A percentile compares a stretch with the other conserved stretches of the same genome.
phyloP scores from a whole-genome alignment of 2,888 invertebrate genomes.

The Acanthosepion esculentum region DNA sequence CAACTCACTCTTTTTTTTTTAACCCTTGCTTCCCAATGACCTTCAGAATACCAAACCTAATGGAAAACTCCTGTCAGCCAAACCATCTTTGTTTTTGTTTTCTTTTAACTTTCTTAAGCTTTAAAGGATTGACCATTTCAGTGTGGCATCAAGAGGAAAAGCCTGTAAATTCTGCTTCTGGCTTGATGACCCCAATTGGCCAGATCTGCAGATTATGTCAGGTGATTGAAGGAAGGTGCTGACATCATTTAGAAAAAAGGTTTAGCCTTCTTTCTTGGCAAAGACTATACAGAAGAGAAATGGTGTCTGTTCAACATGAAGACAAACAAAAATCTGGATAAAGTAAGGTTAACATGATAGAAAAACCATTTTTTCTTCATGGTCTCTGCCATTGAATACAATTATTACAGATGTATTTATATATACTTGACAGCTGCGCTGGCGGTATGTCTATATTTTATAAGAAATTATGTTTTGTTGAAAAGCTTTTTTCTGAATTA shows the following conservation, averaged over 20 bases:
- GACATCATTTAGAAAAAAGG: background rate
- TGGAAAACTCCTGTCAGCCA: background rate
- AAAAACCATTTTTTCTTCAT: background rate
- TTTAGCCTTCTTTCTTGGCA: background rate
- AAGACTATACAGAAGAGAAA: background rate
- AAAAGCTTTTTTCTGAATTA: too few species aligned
- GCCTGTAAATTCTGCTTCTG: background rate
- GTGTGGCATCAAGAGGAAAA: background rate
- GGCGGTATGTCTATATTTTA: too few species aligned
- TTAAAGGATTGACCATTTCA: background rate
- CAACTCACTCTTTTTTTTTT: background rate
- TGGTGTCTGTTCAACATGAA: background rate
- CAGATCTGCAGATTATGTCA: background rate
- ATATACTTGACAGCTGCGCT: too few species aligned
- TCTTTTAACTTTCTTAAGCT: background rate
- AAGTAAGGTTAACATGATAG: background rate
- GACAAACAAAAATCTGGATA: background rate
- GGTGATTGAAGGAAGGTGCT: background rate
- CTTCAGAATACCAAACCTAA: background rate
- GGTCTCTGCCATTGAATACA: too few species aligned
- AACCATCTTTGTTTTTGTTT: background rate
- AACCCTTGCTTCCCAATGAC: background rate
- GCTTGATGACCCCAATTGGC: background rate
- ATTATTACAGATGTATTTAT: too few species aligned
- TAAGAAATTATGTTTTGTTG: too few species aligned